These are phyloP conservation scores for Drosophila nigritarsus DNA, from an alignment of 2,888 invertebrate genomes.

Conservation along the genomic window DNA sequence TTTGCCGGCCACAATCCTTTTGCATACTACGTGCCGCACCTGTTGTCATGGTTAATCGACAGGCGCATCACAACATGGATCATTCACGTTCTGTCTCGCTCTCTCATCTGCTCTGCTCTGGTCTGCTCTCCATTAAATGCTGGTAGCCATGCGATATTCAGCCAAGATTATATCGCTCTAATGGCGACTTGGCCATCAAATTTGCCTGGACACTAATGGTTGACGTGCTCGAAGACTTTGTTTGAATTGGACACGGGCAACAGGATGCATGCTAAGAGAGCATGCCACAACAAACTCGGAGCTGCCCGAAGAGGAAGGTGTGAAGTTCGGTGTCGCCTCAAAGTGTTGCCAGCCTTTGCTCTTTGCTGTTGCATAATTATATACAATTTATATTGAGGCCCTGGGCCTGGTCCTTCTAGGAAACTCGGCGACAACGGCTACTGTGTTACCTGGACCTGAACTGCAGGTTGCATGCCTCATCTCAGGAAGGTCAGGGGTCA, in stretches of 20 bases:
- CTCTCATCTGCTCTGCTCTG: background rate
- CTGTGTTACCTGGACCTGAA: conserved; percentile 54
- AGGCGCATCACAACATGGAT: conserved; percentile 52
- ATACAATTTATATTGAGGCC: conserved; percentile 65
- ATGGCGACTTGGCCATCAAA: conserved; percentile 69
- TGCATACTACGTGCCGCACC: conserved; percentile 72
- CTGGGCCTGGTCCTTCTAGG: conserved; percentile 57
- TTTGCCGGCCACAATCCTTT: conserved; percentile 66
- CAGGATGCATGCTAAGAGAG: conserved; percentile 23
- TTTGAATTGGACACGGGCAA: conserved; percentile 56
- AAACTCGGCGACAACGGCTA: conserved; percentile 61
- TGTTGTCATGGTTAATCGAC: conserved; percentile 74
- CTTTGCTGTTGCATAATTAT: conserved; percentile 70
- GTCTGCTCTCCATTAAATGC: conserved; percentile 36
- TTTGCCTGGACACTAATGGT: conserved; percentile 55
- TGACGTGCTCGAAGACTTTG: conserved; percentile 29
- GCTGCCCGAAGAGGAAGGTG: conserved; percentile 48
- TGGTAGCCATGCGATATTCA: conserved; percentile 60
- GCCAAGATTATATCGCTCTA: conserved; percentile 60
- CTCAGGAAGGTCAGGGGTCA: conserved; percentile 28
- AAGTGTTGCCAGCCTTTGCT: conserved; percentile 28
- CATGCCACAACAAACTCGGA: conserved; percentile 19
- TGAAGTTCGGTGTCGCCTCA: conserved; percentile 50
- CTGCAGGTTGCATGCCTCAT: conserved; percentile 16
- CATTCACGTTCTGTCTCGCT: conserved; percentile 6